Conservation (phyloP, 2,888 invertebrate genomes). For the Nephrocerus scutellatus region DNA sequence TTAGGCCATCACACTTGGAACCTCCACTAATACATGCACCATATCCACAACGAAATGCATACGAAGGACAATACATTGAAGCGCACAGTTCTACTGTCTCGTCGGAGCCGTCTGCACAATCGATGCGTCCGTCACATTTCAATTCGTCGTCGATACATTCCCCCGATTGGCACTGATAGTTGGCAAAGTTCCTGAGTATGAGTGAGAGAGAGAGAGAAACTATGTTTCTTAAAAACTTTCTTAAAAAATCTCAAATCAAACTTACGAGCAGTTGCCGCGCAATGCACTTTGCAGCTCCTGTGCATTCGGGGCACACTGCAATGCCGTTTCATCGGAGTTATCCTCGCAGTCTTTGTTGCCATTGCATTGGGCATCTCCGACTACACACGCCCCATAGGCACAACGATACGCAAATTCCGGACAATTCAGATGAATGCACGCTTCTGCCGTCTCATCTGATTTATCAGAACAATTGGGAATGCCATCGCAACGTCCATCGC, state of each 20-base stretch:
- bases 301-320: slow-evolving; percentile 3
- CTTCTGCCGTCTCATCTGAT: slow-evolving; percentile 35
- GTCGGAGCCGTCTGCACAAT: slow-evolving; percentile 31
- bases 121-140: slow-evolving; percentile 43
- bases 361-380: slow-evolving; percentile 22
- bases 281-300: too few relatives aligned
- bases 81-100: slow-evolving; percentile 27
- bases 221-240: too few relatives aligned
- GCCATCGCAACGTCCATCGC: slow-evolving; percentile 34
- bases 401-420: slow-evolving; percentile 47
- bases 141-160: slow-evolving; percentile 24
- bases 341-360: slow-evolving; percentile 27
- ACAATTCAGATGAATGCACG: slow-evolving; percentile 45
- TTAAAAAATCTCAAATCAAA: background rate
- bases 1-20: slow-evolving; percentile 25
- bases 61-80: slow-evolving; percentile 23
- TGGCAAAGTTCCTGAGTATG: slow-evolving; percentile 16
- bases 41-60: slow-evolving; percentile 34
- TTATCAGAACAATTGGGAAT: slow-evolving; percentile 34
- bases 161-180: slow-evolving; percentile 22
- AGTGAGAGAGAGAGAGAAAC: too few relatives aligned
- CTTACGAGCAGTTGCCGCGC: slow-evolving; percentile 24
- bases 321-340: slow-evolving; percentile 41
- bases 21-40: slow-evolving; percentile 29
- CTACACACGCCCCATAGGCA: slow-evolving; percentile 37